Conservation (phyloP, 2,888 invertebrate genomes). For the Apotomis betuletana region DNA sequence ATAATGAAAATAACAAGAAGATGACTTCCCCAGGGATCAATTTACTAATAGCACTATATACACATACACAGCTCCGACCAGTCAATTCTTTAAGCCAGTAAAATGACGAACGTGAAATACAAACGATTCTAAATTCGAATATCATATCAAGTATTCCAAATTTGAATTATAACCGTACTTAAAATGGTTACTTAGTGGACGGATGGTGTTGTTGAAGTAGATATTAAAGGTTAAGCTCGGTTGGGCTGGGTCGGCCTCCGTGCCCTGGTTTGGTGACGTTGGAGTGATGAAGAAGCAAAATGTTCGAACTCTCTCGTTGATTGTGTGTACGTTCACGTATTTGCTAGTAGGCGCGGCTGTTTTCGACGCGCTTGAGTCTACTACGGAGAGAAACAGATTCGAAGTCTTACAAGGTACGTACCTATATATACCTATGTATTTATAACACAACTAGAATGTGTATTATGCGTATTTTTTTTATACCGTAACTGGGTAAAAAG, state of each 20-base stretch:
- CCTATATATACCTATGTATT: neutral
- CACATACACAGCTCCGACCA: conserved; percentile 44
- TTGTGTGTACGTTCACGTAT: conserved; percentile 99
- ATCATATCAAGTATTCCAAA: conserved; percentile 56
- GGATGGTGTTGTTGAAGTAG: conserved; percentile 55
- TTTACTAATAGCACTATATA: conserved; percentile 69
- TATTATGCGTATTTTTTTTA: no score
- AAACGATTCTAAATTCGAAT: conserved; percentile 45
- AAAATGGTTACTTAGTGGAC: conserved; percentile 67
- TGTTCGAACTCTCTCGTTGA: conserved; percentile 99
- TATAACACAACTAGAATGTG: neutral
- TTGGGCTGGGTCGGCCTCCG: conserved; percentile 59
- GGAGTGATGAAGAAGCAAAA: conserved; percentile 99
- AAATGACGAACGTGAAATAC: conserved; percentile 44
- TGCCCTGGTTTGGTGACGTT: conserved; percentile 70
- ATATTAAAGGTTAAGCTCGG: conserved; percentile 51
- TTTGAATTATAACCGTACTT: conserved; percentile 50
- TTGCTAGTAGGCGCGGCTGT: conserved; percentile 99
- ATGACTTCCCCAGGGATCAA: conserved; percentile 75
- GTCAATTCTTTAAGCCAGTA: conserved; percentile 37
- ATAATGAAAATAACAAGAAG: conserved; percentile 49
- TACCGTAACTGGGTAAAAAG: no score
- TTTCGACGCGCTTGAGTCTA: conserved; percentile 98
- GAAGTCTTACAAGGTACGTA: conserved; percentile 93
- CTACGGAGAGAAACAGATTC: conserved; percentile 95